These are phyloP conservation scores for Gambusia yucatana DNA, from an alignment of 2,797 vertebrate species.

Conservation along the genomic window DNA sequence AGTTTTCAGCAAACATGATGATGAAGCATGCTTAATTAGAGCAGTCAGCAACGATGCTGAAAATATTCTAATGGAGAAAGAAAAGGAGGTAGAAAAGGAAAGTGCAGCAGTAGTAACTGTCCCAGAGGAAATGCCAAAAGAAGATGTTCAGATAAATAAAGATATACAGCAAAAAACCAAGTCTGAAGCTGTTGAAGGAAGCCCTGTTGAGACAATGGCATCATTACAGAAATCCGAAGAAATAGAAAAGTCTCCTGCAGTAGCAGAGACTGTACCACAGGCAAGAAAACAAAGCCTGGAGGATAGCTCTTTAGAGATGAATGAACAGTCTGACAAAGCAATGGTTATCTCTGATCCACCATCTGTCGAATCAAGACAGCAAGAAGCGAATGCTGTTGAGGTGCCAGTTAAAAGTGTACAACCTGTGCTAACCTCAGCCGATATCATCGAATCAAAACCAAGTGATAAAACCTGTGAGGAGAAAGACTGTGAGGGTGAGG, in stretches of 20 bases:
- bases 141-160: slow-evolving; percentile 35
- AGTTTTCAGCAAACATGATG: slow-evolving; percentile 22
- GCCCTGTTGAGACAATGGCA: slow-evolving; percentile 19
- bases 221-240: slow-evolving; percentile 30
- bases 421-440: slow-evolving; percentile 16
- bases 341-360: slow-evolving; percentile 8
- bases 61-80: slow-evolving; percentile 31
- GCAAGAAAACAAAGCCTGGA: slow-evolving; percentile 19
- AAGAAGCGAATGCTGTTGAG: slow-evolving; percentile 29
- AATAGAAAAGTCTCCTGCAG: slow-evolving; percentile 3
- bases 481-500: slow-evolving; percentile 17
- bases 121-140: slow-evolving; percentile 31
- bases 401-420: slow-evolving; percentile 31
- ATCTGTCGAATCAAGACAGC: slow-evolving; percentile 28
- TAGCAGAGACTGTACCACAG: slow-evolving; percentile 7
- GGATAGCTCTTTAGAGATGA: slow-evolving; percentile 22
- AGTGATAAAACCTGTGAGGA: slow-evolving; percentile 24
- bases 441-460: slow-evolving; percentile 33
- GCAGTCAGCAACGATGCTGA: slow-evolving; percentile 27
- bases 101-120: background rate
- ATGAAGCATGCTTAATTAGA: slow-evolving; percentile 29
- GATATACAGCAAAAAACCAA: slow-evolving; percentile 28
- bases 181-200: slow-evolving; percentile 22
- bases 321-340: slow-evolving; percentile 32
- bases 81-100: slow-evolving; percentile 34